Evolutionary conservation across 2,888 invertebrate species (phyloP).

Genomic region (Ephialtes manifestator): DNA sequence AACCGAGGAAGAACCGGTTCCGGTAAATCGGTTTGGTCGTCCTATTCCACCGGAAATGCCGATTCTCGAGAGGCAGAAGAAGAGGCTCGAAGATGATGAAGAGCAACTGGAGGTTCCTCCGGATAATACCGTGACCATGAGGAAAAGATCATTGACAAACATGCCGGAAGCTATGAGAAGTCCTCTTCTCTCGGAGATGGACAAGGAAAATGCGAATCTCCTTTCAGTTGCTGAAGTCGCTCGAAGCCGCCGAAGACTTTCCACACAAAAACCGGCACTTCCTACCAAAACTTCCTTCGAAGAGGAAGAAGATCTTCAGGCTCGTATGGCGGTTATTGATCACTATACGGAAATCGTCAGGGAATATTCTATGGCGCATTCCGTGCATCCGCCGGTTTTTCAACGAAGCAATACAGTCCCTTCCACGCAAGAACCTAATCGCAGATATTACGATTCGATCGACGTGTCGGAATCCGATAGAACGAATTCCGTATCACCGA

Average conservation of each 20-base stretch:
- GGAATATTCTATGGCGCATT: slow-evolving; percentile 87
- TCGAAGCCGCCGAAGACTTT: slow-evolving; percentile 81
- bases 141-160: slow-evolving; percentile 79
- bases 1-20: slow-evolving; percentile 78
- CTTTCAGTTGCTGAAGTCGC: slow-evolving; percentile 84
- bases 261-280: slow-evolving; percentile 76
- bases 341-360: slow-evolving; percentile 93
- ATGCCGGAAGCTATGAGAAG: slow-evolving; percentile 77
- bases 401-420: slow-evolving; percentile 70
- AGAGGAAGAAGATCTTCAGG: slow-evolving; percentile 80
- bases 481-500: slow-evolving; percentile 58
- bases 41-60: slow-evolving; percentile 83
- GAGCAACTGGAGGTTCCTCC: neutral
- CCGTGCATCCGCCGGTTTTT: slow-evolving; percentile 53
- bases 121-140: slow-evolving; percentile 81
- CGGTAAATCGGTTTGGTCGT: slow-evolving; percentile 80
- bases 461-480: slow-evolving; percentile 60
- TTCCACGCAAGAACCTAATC: slow-evolving; percentile 67
- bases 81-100: slow-evolving; percentile 36
- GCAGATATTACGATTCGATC: slow-evolving; percentile 75
- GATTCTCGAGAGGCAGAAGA: slow-evolving; percentile 66
- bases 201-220: slow-evolving; percentile 83
- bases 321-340: slow-evolving; percentile 88
- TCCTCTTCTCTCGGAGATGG: slow-evolving; percentile 78
- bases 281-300: slow-evolving; percentile 74